Conservation (phyloP, 1,140 invertebrate genomes). For the Holcopasites calliopsidis region DNA sequence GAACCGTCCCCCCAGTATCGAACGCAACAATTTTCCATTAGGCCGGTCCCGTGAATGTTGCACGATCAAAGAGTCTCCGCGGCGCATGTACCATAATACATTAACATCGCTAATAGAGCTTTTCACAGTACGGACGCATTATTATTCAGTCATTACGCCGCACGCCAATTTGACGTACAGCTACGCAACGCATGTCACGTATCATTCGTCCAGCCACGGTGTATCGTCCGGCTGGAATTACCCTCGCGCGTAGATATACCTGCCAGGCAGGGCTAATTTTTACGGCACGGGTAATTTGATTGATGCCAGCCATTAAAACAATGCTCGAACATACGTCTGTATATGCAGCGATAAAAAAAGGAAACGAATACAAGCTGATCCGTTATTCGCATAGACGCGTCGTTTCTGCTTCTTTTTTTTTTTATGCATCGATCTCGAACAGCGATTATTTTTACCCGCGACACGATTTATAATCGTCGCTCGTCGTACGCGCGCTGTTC, state of each 20-base stretch:
- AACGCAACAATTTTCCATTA: slow-evolving; percentile 41
- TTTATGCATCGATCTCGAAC: too few relatives aligned
- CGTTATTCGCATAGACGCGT: neutral
- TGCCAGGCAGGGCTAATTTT: neutral
- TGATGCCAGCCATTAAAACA: slow-evolving; percentile 12
- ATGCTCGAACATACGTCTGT: neutral
- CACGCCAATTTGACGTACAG: slow-evolving; percentile 55
- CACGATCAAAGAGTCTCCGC: slow-evolving; percentile 40
- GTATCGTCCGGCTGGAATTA: neutral
- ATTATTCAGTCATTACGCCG: slow-evolving; percentile 57
- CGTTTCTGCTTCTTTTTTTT: neutral
- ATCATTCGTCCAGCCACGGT: slow-evolving; percentile 27
- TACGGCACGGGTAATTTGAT: slow-evolving; percentile 1
- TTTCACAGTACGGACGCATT: slow-evolving; percentile 51
- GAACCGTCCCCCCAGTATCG: neutral
- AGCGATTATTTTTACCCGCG: neutral
- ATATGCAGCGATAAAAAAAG: neutral
- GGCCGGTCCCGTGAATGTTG: slow-evolving; percentile 11
- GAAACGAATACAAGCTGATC: neutral
- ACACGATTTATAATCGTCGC: too few relatives aligned
- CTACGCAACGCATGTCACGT: slow-evolving; percentile 37
- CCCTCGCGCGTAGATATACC: neutral
- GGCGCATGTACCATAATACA: slow-evolving; percentile 46
- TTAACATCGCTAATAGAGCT: slow-evolving; percentile 65
- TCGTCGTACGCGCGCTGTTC: too few relatives aligned